Evolutionary conservation across 2,797 vertebrate species (phyloP).

Genomic region (Rhynchotus rufescens): DNA sequence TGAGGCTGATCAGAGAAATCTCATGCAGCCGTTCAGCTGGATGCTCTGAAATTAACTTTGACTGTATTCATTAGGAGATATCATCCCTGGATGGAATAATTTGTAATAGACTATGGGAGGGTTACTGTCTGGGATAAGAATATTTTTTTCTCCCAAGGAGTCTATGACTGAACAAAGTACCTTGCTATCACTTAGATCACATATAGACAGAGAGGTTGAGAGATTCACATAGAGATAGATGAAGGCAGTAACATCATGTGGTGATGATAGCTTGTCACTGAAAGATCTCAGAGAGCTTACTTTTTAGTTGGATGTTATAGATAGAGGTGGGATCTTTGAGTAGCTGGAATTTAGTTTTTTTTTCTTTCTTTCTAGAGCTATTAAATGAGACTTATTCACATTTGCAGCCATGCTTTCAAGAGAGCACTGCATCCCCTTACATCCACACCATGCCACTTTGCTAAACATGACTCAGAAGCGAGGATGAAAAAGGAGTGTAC

Average conservation of each 20-base stretch:
- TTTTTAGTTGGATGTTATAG: background rate
- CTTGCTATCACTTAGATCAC: background rate
- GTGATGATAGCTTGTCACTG: background rate
- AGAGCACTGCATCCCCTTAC: background rate
- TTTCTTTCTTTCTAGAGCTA: background rate
- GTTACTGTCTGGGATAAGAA: accelerated
- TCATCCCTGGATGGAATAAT: background rate
- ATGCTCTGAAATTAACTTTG: background rate
- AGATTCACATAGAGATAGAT: background rate
- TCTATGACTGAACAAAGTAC: background rate
- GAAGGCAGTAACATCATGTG: background rate
- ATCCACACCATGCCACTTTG: accelerated
- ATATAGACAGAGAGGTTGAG: background rate
- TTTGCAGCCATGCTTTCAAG: background rate
- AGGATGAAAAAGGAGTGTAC: background rate
- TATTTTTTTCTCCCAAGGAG: accelerated
- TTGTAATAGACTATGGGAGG: background rate
- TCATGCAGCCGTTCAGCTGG: background rate
- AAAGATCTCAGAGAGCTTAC: background rate
- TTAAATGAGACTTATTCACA: background rate
- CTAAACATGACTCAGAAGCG: no score
- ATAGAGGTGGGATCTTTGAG: background rate
- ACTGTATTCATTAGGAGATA: background rate
- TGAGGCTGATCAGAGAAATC: background rate
- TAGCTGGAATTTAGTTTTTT: background rate